phyloP scores from a whole-genome alignment of 2,888 invertebrate genomes.

The Willowsia nigromaculata region DNA sequence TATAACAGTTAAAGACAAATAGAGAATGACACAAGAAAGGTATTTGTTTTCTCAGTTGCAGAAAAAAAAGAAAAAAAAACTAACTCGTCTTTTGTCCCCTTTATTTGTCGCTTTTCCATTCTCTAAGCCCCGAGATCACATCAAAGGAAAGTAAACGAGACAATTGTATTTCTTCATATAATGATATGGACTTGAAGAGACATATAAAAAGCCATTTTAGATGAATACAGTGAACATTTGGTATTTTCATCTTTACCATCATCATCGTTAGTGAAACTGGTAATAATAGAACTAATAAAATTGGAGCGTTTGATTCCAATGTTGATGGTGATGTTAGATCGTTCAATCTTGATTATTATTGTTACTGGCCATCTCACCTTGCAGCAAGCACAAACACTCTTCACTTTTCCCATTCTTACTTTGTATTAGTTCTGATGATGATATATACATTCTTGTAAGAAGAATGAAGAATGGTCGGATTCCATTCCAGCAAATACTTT shows the following conservation, averaged over 20 bases:
- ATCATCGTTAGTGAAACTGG: background rate
- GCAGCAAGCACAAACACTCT: background rate
- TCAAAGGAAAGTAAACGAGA: background rate
- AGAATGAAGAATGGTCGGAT: too few species aligned
- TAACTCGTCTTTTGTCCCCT: background rate
- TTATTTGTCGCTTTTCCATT: background rate
- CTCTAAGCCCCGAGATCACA: background rate
- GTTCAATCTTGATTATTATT: conserved; percentile 33
- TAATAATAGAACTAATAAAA: conserved; percentile 1
- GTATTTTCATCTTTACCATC: too few species aligned
- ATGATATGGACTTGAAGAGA: too few species aligned
- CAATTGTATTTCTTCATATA: too few species aligned
- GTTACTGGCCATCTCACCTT: conserved; percentile 46
- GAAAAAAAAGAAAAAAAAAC: background rate
- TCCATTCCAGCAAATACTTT: too few species aligned
- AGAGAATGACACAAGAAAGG: background rate
- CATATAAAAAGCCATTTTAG: too few species aligned
- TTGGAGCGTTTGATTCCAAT: conserved; percentile 22
- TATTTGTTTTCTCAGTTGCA: background rate
- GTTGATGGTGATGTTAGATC: background rate
- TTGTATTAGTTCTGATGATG: too few species aligned
- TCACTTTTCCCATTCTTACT: background rate
- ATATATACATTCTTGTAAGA: too few species aligned
- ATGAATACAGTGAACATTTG: too few species aligned
- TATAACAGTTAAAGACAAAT: background rate